A percentile compares a stretch with the other conserved stretches of the same genome.
Conservation (phyloP, 1,140 invertebrate genomes). For the Heliconius melpomene region DNA sequence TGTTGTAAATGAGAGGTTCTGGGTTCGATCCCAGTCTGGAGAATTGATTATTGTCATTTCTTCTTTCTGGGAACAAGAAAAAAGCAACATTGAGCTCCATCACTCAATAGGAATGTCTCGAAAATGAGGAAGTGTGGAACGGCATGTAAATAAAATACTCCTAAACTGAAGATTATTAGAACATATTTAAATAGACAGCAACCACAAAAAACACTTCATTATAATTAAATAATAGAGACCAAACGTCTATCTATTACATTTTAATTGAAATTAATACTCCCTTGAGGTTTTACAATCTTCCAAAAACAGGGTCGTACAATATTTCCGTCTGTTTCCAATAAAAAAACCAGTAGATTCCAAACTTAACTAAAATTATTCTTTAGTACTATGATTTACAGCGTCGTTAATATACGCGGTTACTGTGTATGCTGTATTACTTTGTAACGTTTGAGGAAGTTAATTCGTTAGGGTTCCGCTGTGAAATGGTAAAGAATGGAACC, state of each 20-base stretch:
- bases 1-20: too few relatives aligned
- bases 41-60: too few relatives aligned
- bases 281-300: slow-evolving; percentile 1
- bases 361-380: slow-evolving; percentile 38
- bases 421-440: slow-evolving; percentile 15
- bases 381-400: slow-evolving; percentile 39
- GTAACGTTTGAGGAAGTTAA: slow-evolving; percentile 12
- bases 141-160: neutral
- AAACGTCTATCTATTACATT: neutral
- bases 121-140: neutral
- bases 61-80: too few relatives aligned
- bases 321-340: slow-evolving; percentile 43
- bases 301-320: neutral
- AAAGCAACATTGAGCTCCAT: neutral
- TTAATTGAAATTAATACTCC: neutral
- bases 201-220: too few relatives aligned
- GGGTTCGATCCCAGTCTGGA: too few relatives aligned
- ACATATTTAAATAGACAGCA: too few relatives aligned
- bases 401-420: slow-evolving; percentile 34
- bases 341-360: slow-evolving; percentile 33
- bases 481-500: neutral
- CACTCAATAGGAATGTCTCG: neutral
- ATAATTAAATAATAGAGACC: neutral
- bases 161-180: too few relatives aligned
- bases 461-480: slow-evolving; percentile 5